These are phyloP conservation scores for Musca vetustissima DNA, from an alignment of 1,140 invertebrate genomes.

Conservation along the genomic window DNA sequence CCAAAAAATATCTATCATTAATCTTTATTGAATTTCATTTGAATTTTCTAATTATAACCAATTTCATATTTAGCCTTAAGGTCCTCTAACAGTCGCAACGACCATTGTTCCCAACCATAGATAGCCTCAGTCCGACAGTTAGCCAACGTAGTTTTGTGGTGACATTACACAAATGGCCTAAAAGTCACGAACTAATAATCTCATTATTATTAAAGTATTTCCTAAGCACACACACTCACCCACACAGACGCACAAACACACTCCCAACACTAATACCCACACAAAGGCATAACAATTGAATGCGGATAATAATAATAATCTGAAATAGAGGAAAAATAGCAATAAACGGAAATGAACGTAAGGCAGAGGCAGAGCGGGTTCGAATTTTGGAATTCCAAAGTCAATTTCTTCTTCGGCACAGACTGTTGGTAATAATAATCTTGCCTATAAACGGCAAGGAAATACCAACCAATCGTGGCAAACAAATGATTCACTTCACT, in stretches of 20 bases:
- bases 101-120: background rate
- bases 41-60: constrained; percentile 11
- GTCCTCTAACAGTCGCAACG: background rate
- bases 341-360: background rate
- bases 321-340: background rate
- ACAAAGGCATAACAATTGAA: background rate
- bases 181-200: constrained; percentile 24
- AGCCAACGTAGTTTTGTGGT: constrained; percentile 3
- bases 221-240: background rate
- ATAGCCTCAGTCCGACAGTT: too few relatives aligned
- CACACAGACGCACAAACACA: too few relatives aligned
- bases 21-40: too few relatives aligned
- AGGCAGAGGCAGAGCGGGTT: background rate
- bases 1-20: too few relatives aligned
- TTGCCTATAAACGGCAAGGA: background rate
- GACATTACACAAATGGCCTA: constrained; percentile 2
- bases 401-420: too few relatives aligned
- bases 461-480: background rate
- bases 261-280: too few relatives aligned
- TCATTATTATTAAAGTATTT: constrained; percentile 23
- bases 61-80: background rate
- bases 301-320: background rate
- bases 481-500: background rate
- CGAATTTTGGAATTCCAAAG: background rate
- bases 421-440: background rate